Evolutionary conservation across 1,140 invertebrate species (phyloP), one percentile per base, ranked within the genome.

Genomic region (Trypoxylus dichotomus): DNA sequence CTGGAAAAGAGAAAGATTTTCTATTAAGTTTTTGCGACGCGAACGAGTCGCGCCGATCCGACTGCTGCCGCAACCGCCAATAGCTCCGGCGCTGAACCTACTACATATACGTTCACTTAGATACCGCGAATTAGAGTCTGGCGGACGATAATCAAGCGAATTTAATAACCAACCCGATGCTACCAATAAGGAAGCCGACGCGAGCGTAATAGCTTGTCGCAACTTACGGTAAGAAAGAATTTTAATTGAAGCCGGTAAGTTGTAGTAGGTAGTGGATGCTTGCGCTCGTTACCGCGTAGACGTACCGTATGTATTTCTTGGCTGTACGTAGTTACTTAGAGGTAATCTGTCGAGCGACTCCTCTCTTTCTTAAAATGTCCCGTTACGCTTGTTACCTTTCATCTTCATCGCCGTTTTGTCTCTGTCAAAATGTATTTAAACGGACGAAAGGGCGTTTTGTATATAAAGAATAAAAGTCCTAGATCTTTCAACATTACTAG

Each of bases 111-210:
- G n/a, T 63, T 24, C 60, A 63, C 24, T 63, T 63, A 27, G 60
- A 24, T 47, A n/a, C 60, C 1, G 13, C 60, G 60, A 24, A 63
- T 27, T 63, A 21, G 25, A 47, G 43, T 47, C 43, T 27, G 21
- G 60, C 60, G 60, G 60, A 63, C 60, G 60, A 63, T 63, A 63
- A 63, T 63, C 60, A 63, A 63, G 60, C 60, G 13, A 63, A 63
- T 63, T 63, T 63, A 63, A 63, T 63, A 63, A 63, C 60, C 24
- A 63, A 63, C 60, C 13, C 13, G 60, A 63, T 63, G 60, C 60
- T 63, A 63, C 60, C 60, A 63, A 63, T 63, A 63, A 63, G 60
- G 60, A 63, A 63, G 60, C 60, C 60, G 60, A 27, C 60, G 10
- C 21, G 13, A 1, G 19, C 60, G n/a, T 63, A 63, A 63, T 63